Percentiles rank a stretch among this genome's conserved stretches.
Conservation (phyloP, 2,113 vertebrate genomes). For the Sardina pilchardus region DNA sequence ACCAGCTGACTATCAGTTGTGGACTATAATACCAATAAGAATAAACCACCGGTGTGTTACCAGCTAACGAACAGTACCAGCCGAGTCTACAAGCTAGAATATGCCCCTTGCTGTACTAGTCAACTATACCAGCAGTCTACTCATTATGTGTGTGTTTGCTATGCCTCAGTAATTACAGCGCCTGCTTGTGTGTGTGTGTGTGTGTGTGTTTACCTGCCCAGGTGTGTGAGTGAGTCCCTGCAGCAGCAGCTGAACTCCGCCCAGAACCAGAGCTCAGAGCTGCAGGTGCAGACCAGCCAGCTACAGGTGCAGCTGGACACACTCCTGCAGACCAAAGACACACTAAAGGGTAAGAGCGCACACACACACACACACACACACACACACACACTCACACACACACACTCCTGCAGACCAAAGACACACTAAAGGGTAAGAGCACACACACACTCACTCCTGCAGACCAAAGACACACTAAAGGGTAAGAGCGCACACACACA, state of each 20-base stretch:
- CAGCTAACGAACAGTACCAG: no score
- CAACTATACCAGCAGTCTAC: background rate
- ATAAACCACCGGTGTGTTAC: no score
- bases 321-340: slow-evolving; percentile 75
- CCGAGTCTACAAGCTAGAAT: no score
- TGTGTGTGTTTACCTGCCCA: slow-evolving; percentile 55
- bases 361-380: background rate
- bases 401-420: background rate
- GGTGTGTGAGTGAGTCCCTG: slow-evolving; percentile 69
- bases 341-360: slow-evolving; percentile 74
- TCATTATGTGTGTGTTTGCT: background rate
- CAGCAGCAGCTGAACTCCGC: slow-evolving; percentile 74
- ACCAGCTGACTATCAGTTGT: no score
- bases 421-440: no score
- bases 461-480: no score
- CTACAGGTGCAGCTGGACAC: slow-evolving; percentile 72
- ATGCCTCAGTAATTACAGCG: background rate
- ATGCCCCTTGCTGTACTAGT: no score
- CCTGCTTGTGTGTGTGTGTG: background rate
- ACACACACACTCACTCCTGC: no score
- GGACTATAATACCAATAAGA: no score
- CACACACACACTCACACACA: background rate
- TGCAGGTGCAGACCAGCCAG: slow-evolving; percentile 72
- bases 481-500: no score
- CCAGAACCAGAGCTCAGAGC: slow-evolving; percentile 70